These are phyloP conservation scores for Tethya wilhelma DNA, from an alignment of 37 sponge, comb jelly and placozoan species.

Conservation along the genomic window DNA sequence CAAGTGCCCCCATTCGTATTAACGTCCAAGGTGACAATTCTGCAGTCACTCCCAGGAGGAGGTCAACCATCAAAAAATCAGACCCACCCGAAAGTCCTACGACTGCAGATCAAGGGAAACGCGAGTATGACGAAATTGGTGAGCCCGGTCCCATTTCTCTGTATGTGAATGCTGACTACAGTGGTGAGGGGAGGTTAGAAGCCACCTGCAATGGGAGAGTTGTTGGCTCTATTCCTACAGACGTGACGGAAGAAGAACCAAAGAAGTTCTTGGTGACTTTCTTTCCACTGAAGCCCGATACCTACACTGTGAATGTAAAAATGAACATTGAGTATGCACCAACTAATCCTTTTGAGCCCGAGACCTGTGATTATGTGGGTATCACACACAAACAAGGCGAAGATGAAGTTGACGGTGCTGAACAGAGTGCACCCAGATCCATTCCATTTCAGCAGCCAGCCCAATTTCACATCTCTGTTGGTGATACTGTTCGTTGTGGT, in stretches of 20 bases:
- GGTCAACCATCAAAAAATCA: conserved; percentile 29
- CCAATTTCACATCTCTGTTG: conserved; percentile 60
- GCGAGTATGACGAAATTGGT: conserved; percentile 19
- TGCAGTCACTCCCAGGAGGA: conserved; percentile 36
- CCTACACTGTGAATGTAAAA: conserved; percentile 56
- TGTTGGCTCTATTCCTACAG: conserved; percentile 41
- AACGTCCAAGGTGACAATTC: conserved; percentile 40
- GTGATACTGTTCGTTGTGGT: conserved; percentile 68
- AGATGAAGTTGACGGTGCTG: too few species aligned
- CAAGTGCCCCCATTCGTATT: conserved; percentile 38
- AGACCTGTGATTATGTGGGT: too few species aligned
- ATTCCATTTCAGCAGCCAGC: conserved; percentile 35
- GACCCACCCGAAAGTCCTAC: conserved; percentile 44
- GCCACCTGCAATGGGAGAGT: conserved; percentile 56
- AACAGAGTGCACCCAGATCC: too few species aligned
- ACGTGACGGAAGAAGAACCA: conserved; percentile 4
- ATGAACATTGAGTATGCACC: too few species aligned
- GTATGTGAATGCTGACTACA: conserved; percentile 40
- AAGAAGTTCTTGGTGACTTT: conserved; percentile 34
- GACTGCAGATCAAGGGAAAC: conserved; percentile 30
- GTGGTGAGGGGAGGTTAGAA: conserved; percentile 63
- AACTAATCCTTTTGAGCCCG: too few species aligned
- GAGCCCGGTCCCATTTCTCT: conserved; percentile 30
- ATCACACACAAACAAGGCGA: too few species aligned
- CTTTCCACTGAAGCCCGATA: conserved; percentile 43